Percentiles rank a stretch among this genome's conserved stretches.
These are phyloP conservation scores for Lytechinus variegatus DNA, from an alignment of 35 echinoderm and acorn worm genomes.

Conservation along the genomic window DNA sequence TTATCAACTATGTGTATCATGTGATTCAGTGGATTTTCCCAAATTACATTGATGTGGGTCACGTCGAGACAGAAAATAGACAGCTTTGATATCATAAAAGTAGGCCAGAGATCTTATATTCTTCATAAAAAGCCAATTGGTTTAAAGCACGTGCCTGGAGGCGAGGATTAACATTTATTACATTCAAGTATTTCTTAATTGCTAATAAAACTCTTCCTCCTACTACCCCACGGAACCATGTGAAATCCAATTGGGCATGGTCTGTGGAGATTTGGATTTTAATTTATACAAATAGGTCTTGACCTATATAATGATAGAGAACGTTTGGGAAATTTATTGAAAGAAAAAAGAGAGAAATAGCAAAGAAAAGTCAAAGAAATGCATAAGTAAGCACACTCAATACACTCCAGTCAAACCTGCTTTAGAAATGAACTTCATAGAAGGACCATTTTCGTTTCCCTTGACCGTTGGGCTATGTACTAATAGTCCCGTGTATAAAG, in stretches of 20 bases:
- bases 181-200: slow-evolving; percentile 3
- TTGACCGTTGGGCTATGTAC: too few relatives aligned
- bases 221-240: not conserved
- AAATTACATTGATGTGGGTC: not conserved
- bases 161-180: slow-evolving; percentile 13
- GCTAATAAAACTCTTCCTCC: not conserved
- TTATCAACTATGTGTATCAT: not conserved
- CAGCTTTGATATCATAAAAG: not conserved
- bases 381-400: too few relatives aligned
- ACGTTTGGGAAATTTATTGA: not conserved
- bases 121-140: not conserved
- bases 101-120: slow-evolving; percentile 3
- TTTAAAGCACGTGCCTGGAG: not conserved
- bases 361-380: not conserved
- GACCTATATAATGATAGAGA: not conserved
- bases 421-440: too few relatives aligned
- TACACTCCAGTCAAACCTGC: too few relatives aligned
- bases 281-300: slow-evolving; percentile 17
- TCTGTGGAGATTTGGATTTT: not conserved
- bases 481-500: too few relatives aligned
- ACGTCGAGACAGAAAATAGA: not conserved
- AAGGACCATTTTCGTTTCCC: too few relatives aligned
- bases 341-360: not conserved
- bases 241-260: not conserved
- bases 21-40: not conserved